phyloP scores from a whole-genome alignment of 2,888 invertebrate species.

The Drosophila macrothrix region DNA sequence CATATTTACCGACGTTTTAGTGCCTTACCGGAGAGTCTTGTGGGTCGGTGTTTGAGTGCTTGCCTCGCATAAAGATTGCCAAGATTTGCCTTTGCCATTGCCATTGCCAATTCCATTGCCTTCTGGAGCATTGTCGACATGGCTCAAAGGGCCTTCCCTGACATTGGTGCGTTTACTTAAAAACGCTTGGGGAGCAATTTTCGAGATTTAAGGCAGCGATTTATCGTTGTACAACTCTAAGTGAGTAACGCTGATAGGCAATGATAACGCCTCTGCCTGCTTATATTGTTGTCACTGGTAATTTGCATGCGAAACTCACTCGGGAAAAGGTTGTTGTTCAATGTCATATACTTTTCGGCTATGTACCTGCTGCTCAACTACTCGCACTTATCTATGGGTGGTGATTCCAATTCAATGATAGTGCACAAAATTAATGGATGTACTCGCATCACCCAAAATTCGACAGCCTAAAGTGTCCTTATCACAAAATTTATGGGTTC shows the following conservation, averaged over 20 bases:
- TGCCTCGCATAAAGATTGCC: constrained; percentile 74
- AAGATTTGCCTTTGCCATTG: constrained; percentile 55
- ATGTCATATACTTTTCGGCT: constrained; percentile 24
- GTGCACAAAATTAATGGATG: constrained; percentile 71
- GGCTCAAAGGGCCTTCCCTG: constrained; percentile 40
- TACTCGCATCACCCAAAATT: constrained; percentile 28
- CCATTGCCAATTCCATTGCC: background rate
- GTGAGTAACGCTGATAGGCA: constrained; percentile 67
- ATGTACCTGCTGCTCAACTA: constrained; percentile 4
- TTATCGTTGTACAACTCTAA: constrained; percentile 63
- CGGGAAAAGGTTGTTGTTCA: constrained; percentile 60
- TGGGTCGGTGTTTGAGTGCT: constrained; percentile 58
- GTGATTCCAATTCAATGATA: constrained; percentile 69
- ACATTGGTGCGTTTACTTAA: constrained; percentile 63
- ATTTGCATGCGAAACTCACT: constrained; percentile 68
- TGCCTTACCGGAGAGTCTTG: constrained; percentile 50
- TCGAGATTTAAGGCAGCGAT: constrained; percentile 70
- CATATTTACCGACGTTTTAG: constrained; percentile 54
- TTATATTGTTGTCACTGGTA: constrained; percentile 24
- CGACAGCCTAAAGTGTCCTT: constrained; percentile 25
- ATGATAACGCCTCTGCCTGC: constrained; percentile 39
- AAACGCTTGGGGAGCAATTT: constrained; percentile 76
- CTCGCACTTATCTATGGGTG: constrained; percentile 14
- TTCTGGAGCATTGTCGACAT: constrained; percentile 7
- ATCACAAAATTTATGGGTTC: constrained; percentile 50